Evolutionary conservation across 1,140 invertebrate species (phyloP).

Genomic region (Andrena cerasifolii): DNA sequence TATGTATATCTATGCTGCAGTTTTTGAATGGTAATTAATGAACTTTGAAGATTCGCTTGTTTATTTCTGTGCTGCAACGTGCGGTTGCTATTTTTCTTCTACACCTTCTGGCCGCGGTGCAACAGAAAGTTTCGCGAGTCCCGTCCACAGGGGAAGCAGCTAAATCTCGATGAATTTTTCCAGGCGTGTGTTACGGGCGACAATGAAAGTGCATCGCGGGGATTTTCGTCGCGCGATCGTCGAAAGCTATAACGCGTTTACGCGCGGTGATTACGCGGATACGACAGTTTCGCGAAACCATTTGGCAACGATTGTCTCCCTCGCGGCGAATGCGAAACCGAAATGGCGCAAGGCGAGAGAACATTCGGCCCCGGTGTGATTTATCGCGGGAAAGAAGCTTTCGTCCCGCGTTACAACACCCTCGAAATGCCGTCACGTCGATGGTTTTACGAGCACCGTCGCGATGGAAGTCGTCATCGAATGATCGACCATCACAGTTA

Average conservation of each 20-base stretch:
- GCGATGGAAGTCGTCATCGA: conserved; percentile 23
- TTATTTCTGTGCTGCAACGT: too few species aligned
- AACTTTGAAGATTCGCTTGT: too few species aligned
- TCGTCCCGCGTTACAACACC: conserved; percentile 5
- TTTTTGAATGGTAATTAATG: too few species aligned
- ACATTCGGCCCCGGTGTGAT: conserved; percentile 49
- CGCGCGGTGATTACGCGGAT: conserved; percentile 68
- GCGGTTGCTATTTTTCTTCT: too few species aligned
- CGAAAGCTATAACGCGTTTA: conserved; percentile 69
- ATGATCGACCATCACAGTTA: conserved; percentile 47
- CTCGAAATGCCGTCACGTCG: neutral
- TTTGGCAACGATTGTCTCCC: conserved; percentile 65
- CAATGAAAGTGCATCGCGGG: too few species aligned
- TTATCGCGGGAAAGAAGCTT: conserved; percentile 61
- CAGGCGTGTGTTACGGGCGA: conserved; percentile 9
- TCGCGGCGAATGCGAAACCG: conserved; percentile 53
- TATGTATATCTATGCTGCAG: too few species aligned
- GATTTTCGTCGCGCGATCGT: conserved; percentile 5
- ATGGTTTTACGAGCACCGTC: conserved; percentile 53
- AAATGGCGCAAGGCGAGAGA: conserved; percentile 49
- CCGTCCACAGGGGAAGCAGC: too few species aligned
- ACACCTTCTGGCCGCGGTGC: too few species aligned
- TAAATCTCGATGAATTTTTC: conserved; percentile 23
- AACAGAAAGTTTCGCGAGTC: too few species aligned
- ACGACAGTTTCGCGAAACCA: conserved; percentile 51